These are phyloP conservation scores for Pelecanus crispus DNA, from an alignment of 2,113 vertebrate species.

Conservation along the genomic window DNA sequence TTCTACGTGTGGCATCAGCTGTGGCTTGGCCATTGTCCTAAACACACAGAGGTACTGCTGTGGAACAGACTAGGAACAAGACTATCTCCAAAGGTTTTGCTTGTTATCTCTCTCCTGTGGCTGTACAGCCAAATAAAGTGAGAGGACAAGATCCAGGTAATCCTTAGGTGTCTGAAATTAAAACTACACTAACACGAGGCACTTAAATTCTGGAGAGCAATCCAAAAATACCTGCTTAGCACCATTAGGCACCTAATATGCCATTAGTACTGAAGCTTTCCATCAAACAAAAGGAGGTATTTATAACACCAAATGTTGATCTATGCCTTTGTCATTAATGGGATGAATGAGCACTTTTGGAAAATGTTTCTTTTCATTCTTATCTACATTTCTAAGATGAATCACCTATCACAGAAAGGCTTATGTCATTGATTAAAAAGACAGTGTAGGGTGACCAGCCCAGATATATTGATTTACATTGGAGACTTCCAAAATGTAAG, in stretches of 20 bases:
- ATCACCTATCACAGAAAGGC: neutral
- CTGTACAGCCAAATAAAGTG: neutral
- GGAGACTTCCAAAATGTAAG: neutral
- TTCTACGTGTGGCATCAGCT: neutral
- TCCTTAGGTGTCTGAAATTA: neutral
- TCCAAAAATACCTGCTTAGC: neutral
- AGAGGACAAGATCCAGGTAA: neutral
- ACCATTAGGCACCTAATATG: neutral
- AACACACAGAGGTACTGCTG: neutral
- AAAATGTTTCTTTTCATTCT: neutral
- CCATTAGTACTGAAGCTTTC: neutral
- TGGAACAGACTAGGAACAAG: neutral
- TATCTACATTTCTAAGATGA: neutral
- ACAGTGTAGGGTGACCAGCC: neutral
- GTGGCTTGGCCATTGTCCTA: neutral
- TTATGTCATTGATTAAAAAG: neutral
- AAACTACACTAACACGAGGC: neutral
- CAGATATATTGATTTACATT: neutral
- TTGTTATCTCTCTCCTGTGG: neutral
- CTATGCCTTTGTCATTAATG: neutral
- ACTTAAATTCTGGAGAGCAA: neutral
- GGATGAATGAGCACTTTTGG: neutral
- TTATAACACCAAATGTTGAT: neutral
- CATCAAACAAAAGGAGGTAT: neutral
- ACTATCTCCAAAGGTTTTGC: neutral